Base-by-base conservation (phyloP, 1,140 invertebrate genomes). In the Uloborus diversus region DNA sequence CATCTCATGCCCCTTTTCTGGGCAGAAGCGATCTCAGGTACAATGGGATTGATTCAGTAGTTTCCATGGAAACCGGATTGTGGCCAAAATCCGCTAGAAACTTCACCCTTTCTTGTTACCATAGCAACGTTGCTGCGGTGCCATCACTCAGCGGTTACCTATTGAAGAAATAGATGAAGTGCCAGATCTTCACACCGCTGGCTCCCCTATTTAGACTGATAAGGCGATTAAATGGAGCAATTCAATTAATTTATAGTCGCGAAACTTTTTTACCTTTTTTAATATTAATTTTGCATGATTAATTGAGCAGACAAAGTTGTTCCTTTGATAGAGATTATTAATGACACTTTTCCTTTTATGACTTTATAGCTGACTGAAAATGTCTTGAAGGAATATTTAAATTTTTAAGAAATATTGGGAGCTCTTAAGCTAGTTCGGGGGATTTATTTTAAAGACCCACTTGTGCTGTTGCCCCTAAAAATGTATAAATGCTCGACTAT, bases 41-140 rank as follows among this genome's bases (percentile, higher is more conserved):
- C 69, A 73, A 73, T 73, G 69, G 56, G 56, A 73, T 73, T 73
- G 69, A 73, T 73, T 73, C 69, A 7, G 14, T 42, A 13, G 62
- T 65, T 65, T 4, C 62, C 20, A 65, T 65, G 30, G 62, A 4
- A 37, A 65, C 62, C 33, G 17, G 62, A 35, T 35, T 37, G 62
- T 37, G 37, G 35, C 5, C 20, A 37, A 5, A 7, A 53, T 20
- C 13, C 5, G 49, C 17, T 53, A 20, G 13, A 42, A 9, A 42
- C 49, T 14, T 14, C 49, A 14, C 49, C 49, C n/a, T 9, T 20
- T n/a, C 5, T n/a, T 5, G 69, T 53, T 53, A 20, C 49, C 49
- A 20, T 53, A 20, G 49, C 5, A 53, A 53, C 49, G n/a, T 5
- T 7, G 13, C 49, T 7, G 37, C 62, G 13, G 47, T 51, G 49